Evolutionary conservation across 1,140 invertebrate genomes (phyloP), one percentile per base, ranked within the genome.

Genomic region (Nylanderia fulva): DNA sequence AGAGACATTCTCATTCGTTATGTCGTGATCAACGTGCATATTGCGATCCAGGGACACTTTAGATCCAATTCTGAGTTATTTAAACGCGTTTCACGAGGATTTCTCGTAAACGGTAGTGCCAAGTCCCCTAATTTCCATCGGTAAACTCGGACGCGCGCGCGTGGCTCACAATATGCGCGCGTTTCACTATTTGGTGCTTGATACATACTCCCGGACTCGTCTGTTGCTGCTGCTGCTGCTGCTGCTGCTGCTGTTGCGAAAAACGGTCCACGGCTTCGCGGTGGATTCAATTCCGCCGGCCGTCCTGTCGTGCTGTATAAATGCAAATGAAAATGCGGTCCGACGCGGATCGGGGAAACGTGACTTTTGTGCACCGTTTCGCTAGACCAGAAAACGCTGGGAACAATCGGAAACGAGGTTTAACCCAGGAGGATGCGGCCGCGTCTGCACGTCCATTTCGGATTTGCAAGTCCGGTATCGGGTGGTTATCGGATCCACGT

Each of bases 281-380:
- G 82, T 75, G 86, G 74, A 88, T 85, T 87, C 86, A 88, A 87
- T 88, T 87, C 76, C 54, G 68, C 27, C 54, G 79, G 21, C n/a
- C 75, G 39, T 75, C 76, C 9, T 21, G 56, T 69, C 21, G 18
- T 27, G n/a, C 13, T 21, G 77, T 82, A 82, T 82, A 82, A 82
- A 82, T 82, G 77, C 77, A 82, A 84, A 72, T 85, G 74, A 58
- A 84, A 88, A 85, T 80, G 75, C 74, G 56, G 82, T 66, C 60
- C 68, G 48, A 79, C 68, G 83, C 48, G 61, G 56, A 80, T 85
- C 33, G 86, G 36, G 74, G 36, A 29, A 60, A 71, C 75, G 86
- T 85, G 86, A 87, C 69, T 88, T 82, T 80, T 85, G 54, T 74
- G 85, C 48, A 61, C 66, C 75, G 36, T 84, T 29, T 56, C 24